Evolutionary conservation across 1,140 invertebrate genomes (phyloP).

Genomic region (Oppia nitens): DNA sequence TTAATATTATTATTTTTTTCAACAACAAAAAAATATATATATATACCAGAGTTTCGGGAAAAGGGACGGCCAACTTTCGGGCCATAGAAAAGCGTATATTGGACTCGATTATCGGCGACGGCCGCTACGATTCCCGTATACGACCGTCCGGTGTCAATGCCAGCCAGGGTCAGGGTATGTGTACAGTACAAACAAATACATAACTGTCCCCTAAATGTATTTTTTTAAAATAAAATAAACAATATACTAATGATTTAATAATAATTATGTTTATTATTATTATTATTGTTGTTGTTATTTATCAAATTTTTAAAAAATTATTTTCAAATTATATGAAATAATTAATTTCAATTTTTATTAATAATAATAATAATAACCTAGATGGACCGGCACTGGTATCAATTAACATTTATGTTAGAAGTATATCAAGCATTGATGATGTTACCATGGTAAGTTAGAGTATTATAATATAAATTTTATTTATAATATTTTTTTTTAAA

Average conservation of each 20-base stretch:
- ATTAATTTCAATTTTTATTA: not conserved
- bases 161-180: constrained; percentile 39
- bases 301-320: not conserved
- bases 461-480: no score
- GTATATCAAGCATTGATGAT: constrained; percentile 34
- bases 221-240: not conserved
- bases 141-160: constrained; percentile 76
- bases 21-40: no score
- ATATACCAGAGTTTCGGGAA: no score
- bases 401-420: constrained; percentile 33
- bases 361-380: constrained; percentile 13
- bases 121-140: constrained; percentile 77
- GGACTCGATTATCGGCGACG: constrained; percentile 73
- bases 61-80: constrained; percentile 61
- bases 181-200: not conserved
- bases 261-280: not conserved
- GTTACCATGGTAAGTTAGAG: constrained; percentile 34
- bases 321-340: not conserved
- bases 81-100: constrained; percentile 85
- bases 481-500: no score
- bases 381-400: constrained; percentile 31
- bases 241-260: not conserved
- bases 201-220: not conserved
- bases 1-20: no score
- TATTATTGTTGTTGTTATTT: not conserved